phyloP scores from a whole-genome alignment of 2,113 vertebrate genomes.

The Zosterops lateralis region DNA sequence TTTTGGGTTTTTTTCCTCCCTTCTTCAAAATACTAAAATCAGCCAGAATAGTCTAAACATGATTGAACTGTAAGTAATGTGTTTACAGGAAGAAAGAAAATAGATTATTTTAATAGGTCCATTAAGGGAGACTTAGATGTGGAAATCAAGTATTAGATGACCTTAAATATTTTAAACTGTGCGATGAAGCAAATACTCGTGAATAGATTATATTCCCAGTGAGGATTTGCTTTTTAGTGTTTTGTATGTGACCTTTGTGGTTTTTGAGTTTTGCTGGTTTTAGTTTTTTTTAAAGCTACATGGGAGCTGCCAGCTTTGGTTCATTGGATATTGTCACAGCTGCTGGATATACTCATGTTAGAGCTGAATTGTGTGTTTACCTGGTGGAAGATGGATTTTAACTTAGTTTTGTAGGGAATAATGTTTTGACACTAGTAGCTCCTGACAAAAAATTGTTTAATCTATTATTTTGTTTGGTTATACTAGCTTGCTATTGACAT shows the following conservation, averaged over 20 bases:
- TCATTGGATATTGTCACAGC: background rate
- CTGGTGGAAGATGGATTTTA: background rate
- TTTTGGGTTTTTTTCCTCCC: background rate
- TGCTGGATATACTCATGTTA: background rate
- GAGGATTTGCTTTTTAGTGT: background rate
- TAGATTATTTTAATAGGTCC: conserved; percentile 41
- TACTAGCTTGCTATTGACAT: background rate
- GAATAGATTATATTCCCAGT: conserved; percentile 23
- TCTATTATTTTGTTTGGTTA: background rate
- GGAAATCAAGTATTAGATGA: conserved; percentile 28
- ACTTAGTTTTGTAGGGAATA: background rate
- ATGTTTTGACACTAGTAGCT: background rate
- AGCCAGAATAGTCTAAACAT: conserved; percentile 22
- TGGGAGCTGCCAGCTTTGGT: background rate
- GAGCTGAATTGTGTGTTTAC: background rate
- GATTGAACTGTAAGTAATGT: conserved; percentile 17
- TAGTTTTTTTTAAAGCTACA: background rate
- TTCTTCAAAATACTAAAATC: conserved; percentile 7
- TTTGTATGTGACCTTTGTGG: background rate
- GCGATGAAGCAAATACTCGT: background rate
- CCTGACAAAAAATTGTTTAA: background rate
- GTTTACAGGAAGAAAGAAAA: conserved; percentile 4
- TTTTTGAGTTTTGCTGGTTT: background rate
- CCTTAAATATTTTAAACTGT: conserved; percentile 6
- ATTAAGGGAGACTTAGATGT: conserved; percentile 40